Evolutionary conservation across 1,140 invertebrate species (phyloP), one percentile per base, ranked within the genome.

Genomic region (Oscheius sp.): DNA sequence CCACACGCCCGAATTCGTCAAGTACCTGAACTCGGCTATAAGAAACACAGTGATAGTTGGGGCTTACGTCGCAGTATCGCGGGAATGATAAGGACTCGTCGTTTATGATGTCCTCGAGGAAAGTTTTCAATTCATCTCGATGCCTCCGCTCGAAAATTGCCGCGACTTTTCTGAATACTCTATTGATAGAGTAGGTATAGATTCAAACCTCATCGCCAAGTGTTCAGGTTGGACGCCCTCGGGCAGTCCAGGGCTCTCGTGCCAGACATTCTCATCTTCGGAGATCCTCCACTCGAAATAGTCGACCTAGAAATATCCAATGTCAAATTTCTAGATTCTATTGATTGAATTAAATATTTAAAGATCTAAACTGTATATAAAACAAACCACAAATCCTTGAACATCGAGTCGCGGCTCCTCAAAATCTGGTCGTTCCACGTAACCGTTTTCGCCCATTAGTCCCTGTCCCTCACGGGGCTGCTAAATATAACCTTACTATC

Each of bases 391-490:
- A 55, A 75, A 70, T 31, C 55, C 42, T n/a, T 64, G n/a, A 32
- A 75, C 46, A 66, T 73, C 61, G 13, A 75, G 45, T 13, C 67
- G 49, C n/a, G 49, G 45, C 10, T 69, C 73, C 65, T 71, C 59
- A 36, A 76, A 71, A 59, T 75, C 68, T 29, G 28, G 73, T 59
- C 34, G 31, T 26, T 1, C 4, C 26, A 42, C 31, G 46, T 55
- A 31, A 35, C 10, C 71, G 46, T 63, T 23, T 52, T n/a, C 45
- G 29, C 28, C 42, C 35, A 15, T 15, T 26, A 34, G 59, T 18
- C 13, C 34, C 62, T 49, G 3, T 15, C 7, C 35, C 68, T 68
- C 46, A 45, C n/a, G 46, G 52, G 29, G 31, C 28, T 34, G 38
- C 34, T 3, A 55, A 55, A 45, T 45, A 15, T 23, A 18, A 45